Base-by-base conservation (phyloP, 1,140 invertebrate genomes). In the Mycetomoellerius zeteki region DNA sequence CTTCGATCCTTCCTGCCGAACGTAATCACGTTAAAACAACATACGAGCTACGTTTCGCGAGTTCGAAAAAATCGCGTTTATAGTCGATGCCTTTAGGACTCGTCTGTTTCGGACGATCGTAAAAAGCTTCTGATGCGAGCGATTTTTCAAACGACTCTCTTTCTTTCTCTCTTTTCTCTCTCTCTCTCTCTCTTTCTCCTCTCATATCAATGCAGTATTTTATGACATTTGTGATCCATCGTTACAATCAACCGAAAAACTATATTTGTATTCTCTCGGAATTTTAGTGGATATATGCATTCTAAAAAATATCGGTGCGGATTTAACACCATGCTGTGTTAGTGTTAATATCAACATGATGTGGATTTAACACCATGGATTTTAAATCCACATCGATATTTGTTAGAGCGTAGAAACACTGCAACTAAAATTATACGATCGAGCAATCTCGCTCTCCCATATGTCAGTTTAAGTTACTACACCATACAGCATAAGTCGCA, bases 1-100 rank as follows among this genome's bases (percentile, higher is more conserved):
- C 16, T 21, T 43, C 58, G 24, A 30, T 80, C 75, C 56, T 88
- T 85, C 81, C 80, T 73, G 50, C n/a, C 30, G 52, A 30, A 43
- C 54, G 77, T 81, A 89, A 90, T 84, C 73, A 89, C 60, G 72
- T 89, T 90, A 73, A 75, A 84, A 80, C 60, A 60, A 71, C 24
- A 24, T 67, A 86, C 50, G 33, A 56, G 16, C 4, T 47, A 8
- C 16, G 33, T 43, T 50, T 75, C 67, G 30, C 14, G 43, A 24
- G 27, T 52, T 67, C 30, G n/a, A 21, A 19, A 56, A 72, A 56
- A 56, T 82, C 54, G 37, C 24, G 37, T 47, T 82, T 67, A 69
- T 52, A 8, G 47, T 37, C 27, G 62, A 50, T 67, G 27, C 30
- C 37, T 62, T 33, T 33, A 73, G 33, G 27, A 60, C 19, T 1